Percentiles rank a stretch among this genome's conserved stretches.
Evolutionary conservation across 2,888 invertebrate genomes (phyloP).

Genomic region (Hymenopus coronatus): DNA sequence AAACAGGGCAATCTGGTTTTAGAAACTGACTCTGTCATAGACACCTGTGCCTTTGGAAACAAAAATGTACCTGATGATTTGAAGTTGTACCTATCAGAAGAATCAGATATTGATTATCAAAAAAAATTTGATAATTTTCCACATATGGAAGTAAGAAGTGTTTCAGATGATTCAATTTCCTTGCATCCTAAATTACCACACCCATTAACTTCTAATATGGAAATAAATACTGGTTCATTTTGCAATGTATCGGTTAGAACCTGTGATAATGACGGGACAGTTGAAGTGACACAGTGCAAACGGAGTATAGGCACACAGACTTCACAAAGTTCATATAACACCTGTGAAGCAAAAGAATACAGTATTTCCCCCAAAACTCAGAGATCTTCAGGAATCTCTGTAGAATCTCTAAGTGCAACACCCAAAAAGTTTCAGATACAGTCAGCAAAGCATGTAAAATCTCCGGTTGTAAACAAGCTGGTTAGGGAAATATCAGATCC

Average conservation of each 20-base stretch:
- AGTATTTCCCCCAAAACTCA: neutral
- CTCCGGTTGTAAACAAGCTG: neutral
- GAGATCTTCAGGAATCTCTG: neutral
- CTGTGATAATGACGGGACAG: neutral
- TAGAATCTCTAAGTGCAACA: neutral
- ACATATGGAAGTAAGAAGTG: neutral
- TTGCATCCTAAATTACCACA: conserved; percentile 27
- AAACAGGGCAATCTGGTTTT: neutral
- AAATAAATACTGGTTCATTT: neutral
- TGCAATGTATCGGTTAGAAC: neutral
- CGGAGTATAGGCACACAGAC: conserved; percentile 2
- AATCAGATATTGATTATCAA: conserved; percentile 16
- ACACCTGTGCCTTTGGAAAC: neutral
- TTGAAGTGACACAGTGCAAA: neutral
- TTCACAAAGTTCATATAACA: neutral
- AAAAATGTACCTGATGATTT: conserved; percentile 14
- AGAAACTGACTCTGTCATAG: neutral
- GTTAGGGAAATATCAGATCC: neutral
- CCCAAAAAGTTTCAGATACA: neutral
- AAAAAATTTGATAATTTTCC: neutral
- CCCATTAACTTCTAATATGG: neutral
- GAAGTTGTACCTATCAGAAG: conserved; percentile 7
- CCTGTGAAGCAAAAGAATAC: neutral
- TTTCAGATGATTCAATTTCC: conserved; percentile 21
- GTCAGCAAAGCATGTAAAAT: neutral